Conservation (phyloP, 1,140 invertebrate species). For the Contarinia nasturtii region DNA sequence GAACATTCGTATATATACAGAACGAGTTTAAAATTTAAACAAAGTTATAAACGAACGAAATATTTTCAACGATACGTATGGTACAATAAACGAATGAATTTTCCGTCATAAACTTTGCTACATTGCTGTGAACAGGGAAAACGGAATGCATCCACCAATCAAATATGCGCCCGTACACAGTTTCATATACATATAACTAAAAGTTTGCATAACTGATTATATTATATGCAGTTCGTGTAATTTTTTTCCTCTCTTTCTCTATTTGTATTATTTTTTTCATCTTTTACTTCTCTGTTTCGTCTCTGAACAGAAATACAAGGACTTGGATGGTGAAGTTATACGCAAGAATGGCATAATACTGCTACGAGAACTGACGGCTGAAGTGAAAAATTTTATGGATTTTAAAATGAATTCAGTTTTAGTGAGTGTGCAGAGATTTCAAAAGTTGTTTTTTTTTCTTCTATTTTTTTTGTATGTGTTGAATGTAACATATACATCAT, state of each 20-base stretch:
- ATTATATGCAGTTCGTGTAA: not conserved
- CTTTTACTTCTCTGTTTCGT: slow-evolving; percentile 5
- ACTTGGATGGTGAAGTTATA: slow-evolving; percentile 45
- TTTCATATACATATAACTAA: not conserved
- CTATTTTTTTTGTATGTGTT: not conserved
- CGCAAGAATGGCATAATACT: slow-evolving; percentile 66
- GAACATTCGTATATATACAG: too few relatives aligned
- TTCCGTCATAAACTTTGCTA: not conserved
- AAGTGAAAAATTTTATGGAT: slow-evolving; percentile 79
- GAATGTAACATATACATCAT: not conserved
- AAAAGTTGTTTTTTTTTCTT: not conserved
- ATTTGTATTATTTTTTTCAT: not conserved
- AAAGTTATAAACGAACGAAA: too few relatives aligned
- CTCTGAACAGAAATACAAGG: slow-evolving; percentile 55
- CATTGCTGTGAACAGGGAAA: not conserved
- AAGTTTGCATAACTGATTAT: too few relatives aligned
- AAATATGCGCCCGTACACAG: too few relatives aligned
- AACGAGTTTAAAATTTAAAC: too few relatives aligned
- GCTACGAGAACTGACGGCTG: slow-evolving; percentile 60
- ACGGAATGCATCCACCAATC: too few relatives aligned
- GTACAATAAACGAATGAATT: not conserved
- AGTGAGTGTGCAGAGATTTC: slow-evolving; percentile 33
- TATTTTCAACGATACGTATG: not conserved
- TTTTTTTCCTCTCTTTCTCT: too few relatives aligned
- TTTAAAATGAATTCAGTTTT: slow-evolving; percentile 77